phyloP scores from a whole-genome alignment of 2,888 invertebrate genomes.

The Cantharis rufa region DNA sequence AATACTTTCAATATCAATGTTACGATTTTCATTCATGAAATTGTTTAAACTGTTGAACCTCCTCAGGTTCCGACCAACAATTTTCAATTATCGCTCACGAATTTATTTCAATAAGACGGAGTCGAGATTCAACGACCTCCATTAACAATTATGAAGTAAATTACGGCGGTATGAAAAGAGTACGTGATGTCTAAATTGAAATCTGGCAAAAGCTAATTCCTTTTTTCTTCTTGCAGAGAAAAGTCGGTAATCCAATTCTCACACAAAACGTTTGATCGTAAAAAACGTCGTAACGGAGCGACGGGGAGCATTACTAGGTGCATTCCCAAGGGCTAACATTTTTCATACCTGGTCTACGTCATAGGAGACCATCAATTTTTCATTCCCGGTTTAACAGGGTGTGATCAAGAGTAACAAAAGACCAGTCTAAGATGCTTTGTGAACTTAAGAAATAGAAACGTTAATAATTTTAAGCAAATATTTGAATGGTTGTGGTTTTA shows the following conservation, averaged over 20 bases:
- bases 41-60: background rate
- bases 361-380: constrained; percentile 30
- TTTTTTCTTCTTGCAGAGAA: constrained; percentile 16
- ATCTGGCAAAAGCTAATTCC: constrained; percentile 25
- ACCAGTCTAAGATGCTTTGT: background rate
- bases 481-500: background rate
- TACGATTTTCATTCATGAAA: background rate
- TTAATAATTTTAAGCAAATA: background rate
- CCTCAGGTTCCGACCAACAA: background rate
- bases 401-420: constrained; percentile 35
- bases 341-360: constrained; percentile 32
- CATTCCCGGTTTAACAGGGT: constrained; percentile 34
- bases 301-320: constrained; percentile 23
- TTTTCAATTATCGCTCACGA: background rate
- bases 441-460: background rate
- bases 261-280: constrained; percentile 32
- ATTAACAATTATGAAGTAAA: constrained; percentile 20
- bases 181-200: constrained; percentile 32
- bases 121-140: background rate
- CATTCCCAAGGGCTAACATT: constrained; percentile 37
- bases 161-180: constrained; percentile 23
- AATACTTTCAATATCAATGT: background rate
- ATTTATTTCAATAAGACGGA: background rate
- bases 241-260: constrained; percentile 30
- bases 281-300: constrained; percentile 23